These are phyloP conservation scores for Mormyrus iriodes DNA, from an alignment of 2,113 vertebrate genomes.

Conservation along the genomic window DNA sequence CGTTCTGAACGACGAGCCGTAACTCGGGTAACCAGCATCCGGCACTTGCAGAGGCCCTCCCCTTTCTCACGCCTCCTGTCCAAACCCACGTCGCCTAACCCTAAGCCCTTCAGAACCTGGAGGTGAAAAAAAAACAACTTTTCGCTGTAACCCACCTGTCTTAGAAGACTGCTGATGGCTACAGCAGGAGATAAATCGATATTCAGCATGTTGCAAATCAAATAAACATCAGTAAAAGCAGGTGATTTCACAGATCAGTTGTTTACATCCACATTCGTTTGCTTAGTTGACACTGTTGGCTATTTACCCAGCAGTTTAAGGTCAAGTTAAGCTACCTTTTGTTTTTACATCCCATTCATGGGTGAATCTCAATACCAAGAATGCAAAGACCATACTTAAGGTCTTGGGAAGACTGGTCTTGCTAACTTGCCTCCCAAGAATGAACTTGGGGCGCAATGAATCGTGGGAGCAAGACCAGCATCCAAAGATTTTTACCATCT, in stretches of 20 bases:
- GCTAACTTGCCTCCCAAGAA: not conserved
- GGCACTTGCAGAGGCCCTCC: not conserved
- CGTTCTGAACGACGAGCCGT: not conserved
- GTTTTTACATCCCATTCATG: not conserved
- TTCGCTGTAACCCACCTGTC: not conserved
- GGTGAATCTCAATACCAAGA: not conserved
- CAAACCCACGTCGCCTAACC: not conserved
- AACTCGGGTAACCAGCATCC: not conserved
- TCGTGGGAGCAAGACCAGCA: not conserved
- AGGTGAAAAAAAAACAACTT: not conserved
- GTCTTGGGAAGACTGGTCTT: not conserved
- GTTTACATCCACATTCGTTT: not conserved
- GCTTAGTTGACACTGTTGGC: not conserved
- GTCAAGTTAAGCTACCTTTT: not conserved
- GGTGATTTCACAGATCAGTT: not conserved
- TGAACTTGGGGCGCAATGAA: not conserved
- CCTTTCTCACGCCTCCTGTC: not conserved
- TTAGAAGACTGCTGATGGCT: not conserved
- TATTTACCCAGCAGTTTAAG: not conserved
- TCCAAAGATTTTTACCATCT: not conserved
- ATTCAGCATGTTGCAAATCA: not conserved
- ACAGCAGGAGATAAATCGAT: not conserved
- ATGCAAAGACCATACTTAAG: not conserved
- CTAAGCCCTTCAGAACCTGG: not conserved
- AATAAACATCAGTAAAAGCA: not conserved